Base-by-base conservation (phyloP, 1,140 invertebrate species). In the Drosophila quadrilineata region DNA sequence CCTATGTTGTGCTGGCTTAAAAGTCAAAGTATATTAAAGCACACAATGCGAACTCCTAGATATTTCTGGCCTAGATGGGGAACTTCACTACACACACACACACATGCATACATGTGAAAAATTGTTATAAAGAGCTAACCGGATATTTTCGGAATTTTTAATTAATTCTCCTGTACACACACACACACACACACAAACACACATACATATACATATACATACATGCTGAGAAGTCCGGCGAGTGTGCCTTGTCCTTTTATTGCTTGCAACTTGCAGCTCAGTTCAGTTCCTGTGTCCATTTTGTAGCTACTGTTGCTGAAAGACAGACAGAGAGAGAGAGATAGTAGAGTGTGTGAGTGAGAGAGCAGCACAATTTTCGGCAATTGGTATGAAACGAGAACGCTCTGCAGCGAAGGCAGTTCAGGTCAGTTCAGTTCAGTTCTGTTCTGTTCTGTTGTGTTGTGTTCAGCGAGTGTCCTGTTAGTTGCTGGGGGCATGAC, bases 141-240 rank as follows among this genome's bases (percentile, higher is more conserved):
- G 79, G 79, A 85, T 84, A 84, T 84, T 84, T 84, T 84, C 69
- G 79, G 79, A 84, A 84, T 84, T 84, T 84, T 84, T 84, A 84
- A 84, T 84, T 84, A 84, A 84, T 84, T 84, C 79, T 53, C 64
- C 57, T 65, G 41, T 49, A 54, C 35, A 59, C 24, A 31, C 56
- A 49, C 16, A 57, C 31, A 16, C 36, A 33, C 14, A 29, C 19
- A 45, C 19, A 50, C 21, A 53, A 6, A 49, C 56, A 29, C 6
- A 53, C 16, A 43, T 54, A 54, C 43, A 40, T 26, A n/a, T 14
- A 21, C 19, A 8, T n/a, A n/a, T n/a, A n/a, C 31, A 63, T 65
- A 72, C 53, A 76, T 70, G 64, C 76, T 82, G 68, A 68, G 58
- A 46, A 43, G 52, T 58, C 46, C 52, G 52, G 46, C 52, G 33